These are phyloP conservation scores for Paralinhomoeus sp. DNA, from an alignment of 2,888 invertebrate genomes.

Conservation along the genomic window DNA sequence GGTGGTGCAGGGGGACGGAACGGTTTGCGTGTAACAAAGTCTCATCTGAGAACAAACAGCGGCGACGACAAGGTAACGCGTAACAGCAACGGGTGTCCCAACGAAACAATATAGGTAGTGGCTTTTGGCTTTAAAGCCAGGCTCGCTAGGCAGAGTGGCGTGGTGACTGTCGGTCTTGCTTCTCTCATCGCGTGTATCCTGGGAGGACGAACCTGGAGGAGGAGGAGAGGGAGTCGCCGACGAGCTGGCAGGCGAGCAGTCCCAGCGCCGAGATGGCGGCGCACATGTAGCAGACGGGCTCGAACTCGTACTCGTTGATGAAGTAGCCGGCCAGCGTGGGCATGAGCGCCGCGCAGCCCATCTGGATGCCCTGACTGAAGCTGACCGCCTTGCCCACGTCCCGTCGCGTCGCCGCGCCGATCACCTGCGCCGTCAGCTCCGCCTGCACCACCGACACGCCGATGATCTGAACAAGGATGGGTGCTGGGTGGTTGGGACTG, in stretches of 20 bases:
- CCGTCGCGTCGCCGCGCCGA: constrained; percentile 12
- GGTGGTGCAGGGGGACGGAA: too few species aligned
- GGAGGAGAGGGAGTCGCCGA: constrained; percentile 4
- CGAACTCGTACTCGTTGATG: constrained; percentile 9
- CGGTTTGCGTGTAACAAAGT: too few species aligned
- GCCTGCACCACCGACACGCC: constrained; percentile 15
- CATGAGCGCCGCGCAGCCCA: constrained; percentile 11
- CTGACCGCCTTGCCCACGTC: constrained; percentile 17
- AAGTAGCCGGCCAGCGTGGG: constrained; percentile 15
- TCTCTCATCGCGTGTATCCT: too few species aligned
- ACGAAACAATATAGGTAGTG: too few species aligned
- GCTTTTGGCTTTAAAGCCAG: too few species aligned
- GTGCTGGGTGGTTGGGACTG: too few species aligned
- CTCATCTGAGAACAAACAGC: too few species aligned
- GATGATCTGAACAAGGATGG: constrained; percentile 10
- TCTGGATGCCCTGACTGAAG: constrained; percentile 13
- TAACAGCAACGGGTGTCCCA: too few species aligned
- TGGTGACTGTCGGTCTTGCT: too few species aligned
- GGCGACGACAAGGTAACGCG: too few species aligned
- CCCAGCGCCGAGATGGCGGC: constrained; percentile 10
- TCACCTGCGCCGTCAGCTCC: constrained; percentile 15
- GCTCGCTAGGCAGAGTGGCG: too few species aligned
- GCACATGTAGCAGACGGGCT: constrained; percentile 11
- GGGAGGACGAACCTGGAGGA: too few species aligned
- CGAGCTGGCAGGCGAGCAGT: constrained; percentile 9